These are phyloP conservation scores for Hypocryptadius cinnamomeus DNA, from an alignment of 2,113 vertebrate species.

Conservation along the genomic window DNA sequence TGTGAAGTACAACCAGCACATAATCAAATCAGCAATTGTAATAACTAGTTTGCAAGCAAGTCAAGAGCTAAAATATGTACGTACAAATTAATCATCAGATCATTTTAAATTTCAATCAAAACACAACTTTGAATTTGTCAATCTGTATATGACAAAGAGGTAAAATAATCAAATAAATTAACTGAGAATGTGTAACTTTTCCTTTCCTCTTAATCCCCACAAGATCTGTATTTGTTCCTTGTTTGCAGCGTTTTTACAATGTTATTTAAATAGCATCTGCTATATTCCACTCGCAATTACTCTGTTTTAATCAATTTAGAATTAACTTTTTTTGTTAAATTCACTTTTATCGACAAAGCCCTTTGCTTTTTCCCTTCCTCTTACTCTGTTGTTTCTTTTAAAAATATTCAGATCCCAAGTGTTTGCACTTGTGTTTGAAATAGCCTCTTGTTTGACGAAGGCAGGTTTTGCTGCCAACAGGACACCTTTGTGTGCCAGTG, in stretches of 20 bases:
- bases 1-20: background rate
- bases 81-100: background rate
- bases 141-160: background rate
- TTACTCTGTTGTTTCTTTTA: background rate
- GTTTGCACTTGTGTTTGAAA: background rate
- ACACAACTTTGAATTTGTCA: constrained; percentile 22
- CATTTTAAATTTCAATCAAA: constrained; percentile 12
- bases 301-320: background rate
- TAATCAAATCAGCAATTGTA: background rate
- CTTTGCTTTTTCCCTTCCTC: background rate
- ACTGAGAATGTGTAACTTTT: background rate
- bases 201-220: background rate
- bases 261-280: constrained; percentile 38
- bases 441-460: background rate
- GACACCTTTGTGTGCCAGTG: background rate
- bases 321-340: background rate
- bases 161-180: constrained; percentile 26
- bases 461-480: background rate
- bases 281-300: constrained; percentile 2
- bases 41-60: constrained; percentile 22
- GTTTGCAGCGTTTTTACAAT: background rate
- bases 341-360: background rate
- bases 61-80: background rate
- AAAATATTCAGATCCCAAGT: background rate
- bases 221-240: background rate